Evolutionary conservation across 1,140 invertebrate species (phyloP).

Genomic region (Chlorops oryzae): DNA sequence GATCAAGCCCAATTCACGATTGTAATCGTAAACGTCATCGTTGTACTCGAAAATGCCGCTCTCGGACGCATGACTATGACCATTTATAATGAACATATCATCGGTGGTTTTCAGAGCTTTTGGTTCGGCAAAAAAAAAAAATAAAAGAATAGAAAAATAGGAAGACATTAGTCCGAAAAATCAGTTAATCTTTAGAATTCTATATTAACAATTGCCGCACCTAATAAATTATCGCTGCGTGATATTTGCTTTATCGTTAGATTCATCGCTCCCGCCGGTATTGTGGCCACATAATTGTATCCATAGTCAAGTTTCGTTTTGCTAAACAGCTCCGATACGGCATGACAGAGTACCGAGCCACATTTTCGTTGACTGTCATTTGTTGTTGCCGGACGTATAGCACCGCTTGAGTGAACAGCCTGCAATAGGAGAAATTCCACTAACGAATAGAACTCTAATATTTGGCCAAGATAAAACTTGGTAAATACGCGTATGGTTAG

Average conservation of each 20-base stretch:
- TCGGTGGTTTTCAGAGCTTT: constrained; percentile 59
- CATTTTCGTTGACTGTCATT: constrained; percentile 28
- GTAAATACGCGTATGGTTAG: background rate
- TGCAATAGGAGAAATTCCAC: constrained; percentile 10
- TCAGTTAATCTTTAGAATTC: background rate
- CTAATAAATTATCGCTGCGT: constrained; percentile 75
- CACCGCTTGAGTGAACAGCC: constrained; percentile 32
- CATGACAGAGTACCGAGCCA: constrained; percentile 52
- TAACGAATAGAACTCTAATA: background rate
- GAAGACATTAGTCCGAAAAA: background rate
- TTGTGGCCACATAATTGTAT: constrained; percentile 76
- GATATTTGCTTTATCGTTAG: constrained; percentile 78
- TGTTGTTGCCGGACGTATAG: constrained; percentile 31
- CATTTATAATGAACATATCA: constrained; percentile 68
- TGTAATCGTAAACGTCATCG: constrained; percentile 71
- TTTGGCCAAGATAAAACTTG: background rate
- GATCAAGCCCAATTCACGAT: constrained; percentile 20
- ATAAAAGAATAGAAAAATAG: background rate
- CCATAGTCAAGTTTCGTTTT: constrained; percentile 62
- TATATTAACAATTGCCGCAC: constrained; percentile 53
- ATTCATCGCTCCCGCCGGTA: constrained; percentile 78
- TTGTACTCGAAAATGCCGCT: constrained; percentile 68
- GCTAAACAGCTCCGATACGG: constrained; percentile 75
- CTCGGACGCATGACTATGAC: constrained; percentile 62
- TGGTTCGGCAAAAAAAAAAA: background rate